phyloP scores from a whole-genome alignment of 2,113 vertebrate genomes.

The Eretmochelys imbricata region DNA sequence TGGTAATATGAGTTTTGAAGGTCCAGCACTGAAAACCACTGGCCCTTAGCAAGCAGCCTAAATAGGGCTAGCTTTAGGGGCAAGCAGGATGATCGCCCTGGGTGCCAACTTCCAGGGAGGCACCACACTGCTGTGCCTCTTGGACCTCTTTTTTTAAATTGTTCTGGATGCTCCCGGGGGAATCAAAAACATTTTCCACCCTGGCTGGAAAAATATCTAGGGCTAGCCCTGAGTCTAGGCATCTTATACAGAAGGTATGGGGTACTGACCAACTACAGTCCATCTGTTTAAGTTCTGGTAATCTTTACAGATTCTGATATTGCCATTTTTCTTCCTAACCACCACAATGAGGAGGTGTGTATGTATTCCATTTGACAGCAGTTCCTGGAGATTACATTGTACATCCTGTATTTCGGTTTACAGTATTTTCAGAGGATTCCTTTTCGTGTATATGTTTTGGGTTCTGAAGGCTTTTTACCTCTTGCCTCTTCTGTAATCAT shows the following conservation, averaged over 20 bases:
- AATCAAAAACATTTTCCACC: neutral
- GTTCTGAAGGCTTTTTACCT: constrained; percentile 31
- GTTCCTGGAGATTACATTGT: neutral
- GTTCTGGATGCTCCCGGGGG: neutral
- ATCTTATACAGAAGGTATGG: neutral
- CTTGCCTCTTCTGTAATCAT: constrained; percentile 6
- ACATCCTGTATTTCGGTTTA: neutral
- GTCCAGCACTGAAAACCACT: neutral
- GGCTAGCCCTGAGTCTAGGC: neutral
- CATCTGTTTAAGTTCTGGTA: neutral
- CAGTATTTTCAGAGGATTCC: neutral
- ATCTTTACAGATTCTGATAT: neutral
- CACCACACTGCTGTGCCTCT: neutral
- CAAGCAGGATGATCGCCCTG: neutral
- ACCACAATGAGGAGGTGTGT: neutral
- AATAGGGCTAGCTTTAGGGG: neutral
- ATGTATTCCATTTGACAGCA: neutral
- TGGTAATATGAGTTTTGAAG: neutral
- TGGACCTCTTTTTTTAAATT: neutral
- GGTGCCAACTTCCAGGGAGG: neutral
- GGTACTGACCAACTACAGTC: neutral
- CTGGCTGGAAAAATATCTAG: neutral
- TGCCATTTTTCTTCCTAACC: neutral
- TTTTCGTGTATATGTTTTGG: neutral
- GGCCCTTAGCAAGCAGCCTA: neutral